Evolutionary conservation across 2,888 invertebrate species (phyloP), one percentile per base, ranked within the genome.

Genomic region (Drosophila neoperkinsi): DNA sequence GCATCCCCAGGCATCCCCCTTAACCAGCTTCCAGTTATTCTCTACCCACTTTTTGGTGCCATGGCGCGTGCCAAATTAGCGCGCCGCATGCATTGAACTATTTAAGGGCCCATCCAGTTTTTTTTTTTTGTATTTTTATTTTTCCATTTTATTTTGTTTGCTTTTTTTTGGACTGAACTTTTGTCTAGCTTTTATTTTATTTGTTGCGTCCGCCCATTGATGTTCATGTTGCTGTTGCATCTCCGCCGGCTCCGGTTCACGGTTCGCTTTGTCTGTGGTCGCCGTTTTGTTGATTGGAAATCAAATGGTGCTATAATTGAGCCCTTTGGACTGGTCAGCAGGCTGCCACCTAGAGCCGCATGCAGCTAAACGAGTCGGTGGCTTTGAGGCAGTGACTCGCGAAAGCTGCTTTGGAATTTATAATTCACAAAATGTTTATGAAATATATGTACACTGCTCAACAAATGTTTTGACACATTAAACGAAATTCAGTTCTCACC

Each of bases 31-130:
- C n/a, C 60, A 41, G 16, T n/a, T 57, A 13, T 25, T 11, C 57
- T 33, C 55, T 30, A 41, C 18, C 57, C 60, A 58, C 57, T 36
- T 64, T 72, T 71, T 82, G 79, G 61, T 59, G 62, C 16, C 68
- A 50, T 71, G 90, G 83, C 88, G 90, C 87, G 90, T 88, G 87
- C 87, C 87, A 88, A 88, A 90, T 90, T 88, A 88, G 83, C 88
- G 82, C 79, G 50, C 68, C 70, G 69, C 82, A 71, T 81, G 76
- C 78, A 80, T 86, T 79, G 89, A 86, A 86, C 89, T 88, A 84
- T 86, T 83, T 73, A 71, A 65, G 60, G 57, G 50, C 51, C 69
- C 67, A 71, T 36, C 34, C 61, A 52, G 51, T n/a, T 46, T 58
- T 16, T 51, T 34, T 43, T 38, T 5, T 5, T 18, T 38, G n/a